Evolutionary conservation across 2,888 invertebrate genomes (phyloP).

Genomic region (Norana najaformis): DNA sequence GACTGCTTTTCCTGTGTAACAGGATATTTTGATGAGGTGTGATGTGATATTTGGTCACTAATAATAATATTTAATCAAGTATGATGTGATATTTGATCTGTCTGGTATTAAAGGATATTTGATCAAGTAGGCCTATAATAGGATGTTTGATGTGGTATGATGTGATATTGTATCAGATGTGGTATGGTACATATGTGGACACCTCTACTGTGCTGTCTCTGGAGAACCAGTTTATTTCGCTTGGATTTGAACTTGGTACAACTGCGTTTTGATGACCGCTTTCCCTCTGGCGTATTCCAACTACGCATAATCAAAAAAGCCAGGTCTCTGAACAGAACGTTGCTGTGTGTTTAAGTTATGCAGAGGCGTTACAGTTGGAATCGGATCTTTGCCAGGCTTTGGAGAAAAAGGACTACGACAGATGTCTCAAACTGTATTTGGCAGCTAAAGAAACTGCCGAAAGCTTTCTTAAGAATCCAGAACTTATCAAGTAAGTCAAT

Average conservation of each 20-base stretch:
- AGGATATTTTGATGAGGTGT: too few relatives aligned
- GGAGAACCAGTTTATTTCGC: neutral
- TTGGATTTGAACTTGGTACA: neutral
- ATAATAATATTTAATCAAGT: neutral
- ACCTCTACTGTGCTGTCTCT: too few relatives aligned
- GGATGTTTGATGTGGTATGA: too few relatives aligned
- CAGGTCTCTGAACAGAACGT: neutral
- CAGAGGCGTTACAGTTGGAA: slow-evolving; percentile 55
- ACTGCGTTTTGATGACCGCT: too few relatives aligned
- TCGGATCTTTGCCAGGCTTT: slow-evolving; percentile 54
- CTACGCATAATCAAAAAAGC: neutral
- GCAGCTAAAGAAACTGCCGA: neutral
- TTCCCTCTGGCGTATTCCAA: neutral
- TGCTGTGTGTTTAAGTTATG: slow-evolving; percentile 48
- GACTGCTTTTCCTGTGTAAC: too few relatives aligned
- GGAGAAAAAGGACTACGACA: slow-evolving; percentile 56
- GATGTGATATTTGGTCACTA: too few relatives aligned
- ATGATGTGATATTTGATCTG: too few relatives aligned
- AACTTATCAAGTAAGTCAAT: neutral
- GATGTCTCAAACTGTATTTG: slow-evolving; percentile 45
- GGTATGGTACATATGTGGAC: too few relatives aligned
- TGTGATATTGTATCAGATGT: too few relatives aligned
- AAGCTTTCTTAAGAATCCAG: neutral
- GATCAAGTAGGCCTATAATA: too few relatives aligned
- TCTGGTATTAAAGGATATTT: too few relatives aligned